These are phyloP conservation scores for Apomyelois bistriatella DNA, from an alignment of 2,888 invertebrate genomes.

Conservation along the genomic window DNA sequence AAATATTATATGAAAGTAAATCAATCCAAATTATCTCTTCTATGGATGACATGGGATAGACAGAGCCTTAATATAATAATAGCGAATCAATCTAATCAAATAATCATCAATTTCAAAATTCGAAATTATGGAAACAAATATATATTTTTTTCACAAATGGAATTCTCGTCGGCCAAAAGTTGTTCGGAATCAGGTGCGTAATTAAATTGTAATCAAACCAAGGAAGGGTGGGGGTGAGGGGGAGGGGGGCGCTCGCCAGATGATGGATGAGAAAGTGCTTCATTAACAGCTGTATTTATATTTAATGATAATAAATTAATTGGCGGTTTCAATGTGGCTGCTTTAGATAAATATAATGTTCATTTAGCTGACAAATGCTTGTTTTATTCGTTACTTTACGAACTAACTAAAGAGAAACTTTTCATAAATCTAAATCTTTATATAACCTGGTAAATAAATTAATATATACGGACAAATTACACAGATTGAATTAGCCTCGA, in stretches of 20 bases:
- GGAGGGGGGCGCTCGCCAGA: neutral
- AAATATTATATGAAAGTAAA: no score
- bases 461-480: no score
- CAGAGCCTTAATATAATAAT: no score
- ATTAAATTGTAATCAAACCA: slow-evolving; percentile 9
- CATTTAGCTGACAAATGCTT: neutral
- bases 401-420: no score
- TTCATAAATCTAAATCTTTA: no score
- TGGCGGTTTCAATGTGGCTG: neutral
- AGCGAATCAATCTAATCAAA: no score
- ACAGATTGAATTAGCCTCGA: no score
- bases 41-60: no score
- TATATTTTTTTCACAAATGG: neutral
- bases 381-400: neutral
- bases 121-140: neutral
- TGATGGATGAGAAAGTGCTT: slow-evolving; percentile 6
- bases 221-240: neutral
- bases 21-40: no score
- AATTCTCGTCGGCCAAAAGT: neutral
- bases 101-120: neutral
- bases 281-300: slow-evolving; percentile 5
- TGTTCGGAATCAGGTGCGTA: neutral
- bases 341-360: neutral
- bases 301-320: slow-evolving; percentile 5
- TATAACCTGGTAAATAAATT: no score